Percentiles rank a stretch among this genome's conserved stretches.
phyloP scores from a whole-genome alignment of 2,113 vertebrate genomes.

The Cygnus atratus region DNA sequence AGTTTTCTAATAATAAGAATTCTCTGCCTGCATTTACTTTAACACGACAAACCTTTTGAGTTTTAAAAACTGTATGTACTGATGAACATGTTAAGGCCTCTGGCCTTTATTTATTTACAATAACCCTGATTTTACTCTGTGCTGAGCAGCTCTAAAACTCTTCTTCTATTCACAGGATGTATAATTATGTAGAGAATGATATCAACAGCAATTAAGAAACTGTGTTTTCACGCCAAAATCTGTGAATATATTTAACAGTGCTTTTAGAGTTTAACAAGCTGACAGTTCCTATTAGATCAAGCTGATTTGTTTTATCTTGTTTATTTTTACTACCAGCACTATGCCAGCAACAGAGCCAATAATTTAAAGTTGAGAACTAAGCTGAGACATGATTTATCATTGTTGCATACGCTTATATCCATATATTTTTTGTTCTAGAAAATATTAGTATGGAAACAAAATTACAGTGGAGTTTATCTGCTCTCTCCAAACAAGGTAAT shows the following conservation, averaged over 20 bases:
- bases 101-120: background rate
- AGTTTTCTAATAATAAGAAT: background rate
- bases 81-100: background rate
- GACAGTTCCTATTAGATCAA: background rate
- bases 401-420: background rate
- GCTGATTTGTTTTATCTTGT: background rate
- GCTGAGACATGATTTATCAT: background rate
- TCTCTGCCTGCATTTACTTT: background rate
- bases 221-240: background rate
- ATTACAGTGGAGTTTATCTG: slow-evolving; percentile 76
- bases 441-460: slow-evolving; percentile 55
- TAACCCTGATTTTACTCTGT: background rate
- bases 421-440: slow-evolving; percentile 67
- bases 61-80: background rate
- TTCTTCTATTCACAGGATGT: background rate
- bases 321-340: background rate
- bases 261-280: background rate
- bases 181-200: background rate
- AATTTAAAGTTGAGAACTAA: background rate
- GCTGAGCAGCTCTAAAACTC: background rate
- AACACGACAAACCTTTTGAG: background rate
- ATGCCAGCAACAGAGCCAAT: background rate
- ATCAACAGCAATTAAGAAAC: background rate
- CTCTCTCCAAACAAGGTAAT: slow-evolving; percentile 77
- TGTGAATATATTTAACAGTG: background rate